Evolutionary conservation across 1,140 invertebrate species (phyloP).

Genomic region (Onthophagus taurus): DNA sequence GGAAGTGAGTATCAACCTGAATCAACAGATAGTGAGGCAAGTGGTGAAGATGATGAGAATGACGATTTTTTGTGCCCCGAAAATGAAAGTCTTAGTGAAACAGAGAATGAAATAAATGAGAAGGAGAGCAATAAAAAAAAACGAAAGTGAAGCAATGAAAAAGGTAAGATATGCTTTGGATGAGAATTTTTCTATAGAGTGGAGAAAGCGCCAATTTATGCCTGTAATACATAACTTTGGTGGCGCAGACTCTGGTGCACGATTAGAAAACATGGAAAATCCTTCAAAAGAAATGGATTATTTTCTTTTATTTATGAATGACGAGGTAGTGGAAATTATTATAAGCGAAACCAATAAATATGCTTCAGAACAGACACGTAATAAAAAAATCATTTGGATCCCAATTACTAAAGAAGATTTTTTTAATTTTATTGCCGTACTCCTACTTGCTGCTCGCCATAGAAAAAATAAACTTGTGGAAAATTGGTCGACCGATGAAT

Average conservation of each 20-base stretch:
- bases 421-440: background rate
- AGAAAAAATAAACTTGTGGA: background rate
- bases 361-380: background rate
- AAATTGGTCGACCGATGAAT: constrained; percentile 23
- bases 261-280: background rate
- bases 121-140: background rate
- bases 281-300: background rate
- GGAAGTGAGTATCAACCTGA: background rate
- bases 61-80: background rate
- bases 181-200: background rate
- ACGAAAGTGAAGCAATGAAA: background rate
- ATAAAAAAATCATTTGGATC: background rate
- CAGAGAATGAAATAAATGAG: background rate
- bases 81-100: background rate
- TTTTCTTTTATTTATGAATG: background rate
- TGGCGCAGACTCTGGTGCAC: too few relatives aligned
- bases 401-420: background rate
- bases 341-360: background rate
- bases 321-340: background rate
- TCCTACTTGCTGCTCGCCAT: background rate
- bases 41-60: background rate
- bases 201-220: too few relatives aligned
- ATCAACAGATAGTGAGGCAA: background rate
- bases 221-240: too few relatives aligned
- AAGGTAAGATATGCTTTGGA: background rate